Percentiles rank a stretch among this genome's conserved stretches.
phyloP scores from a whole-genome alignment of 2,888 invertebrate species.

The Ectropis crepuscularia region DNA sequence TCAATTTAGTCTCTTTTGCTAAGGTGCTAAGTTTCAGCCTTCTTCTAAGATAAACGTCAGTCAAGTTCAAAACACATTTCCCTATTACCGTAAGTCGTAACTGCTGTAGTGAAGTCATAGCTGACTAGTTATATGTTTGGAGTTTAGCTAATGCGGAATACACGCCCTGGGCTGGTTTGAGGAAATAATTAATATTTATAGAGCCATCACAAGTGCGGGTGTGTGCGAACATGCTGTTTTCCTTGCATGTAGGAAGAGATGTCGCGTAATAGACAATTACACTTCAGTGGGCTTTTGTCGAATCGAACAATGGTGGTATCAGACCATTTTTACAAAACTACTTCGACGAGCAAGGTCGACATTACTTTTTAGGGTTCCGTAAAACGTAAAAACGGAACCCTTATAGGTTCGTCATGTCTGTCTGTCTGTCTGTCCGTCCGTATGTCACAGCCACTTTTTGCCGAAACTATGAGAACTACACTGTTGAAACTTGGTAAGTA shows the following conservation, averaged over 20 bases:
- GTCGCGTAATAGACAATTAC: conserved; percentile 35
- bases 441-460: too few species aligned
- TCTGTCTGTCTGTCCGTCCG: too few species aligned
- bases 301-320: conserved; percentile 8
- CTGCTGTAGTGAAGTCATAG: background rate
- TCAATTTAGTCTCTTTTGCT: too few species aligned
- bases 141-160: conserved; percentile 3
- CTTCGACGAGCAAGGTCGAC: too few species aligned
- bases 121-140: conserved; percentile 10
- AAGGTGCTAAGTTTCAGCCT: too few species aligned
- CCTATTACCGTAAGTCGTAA: background rate
- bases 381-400: too few species aligned
- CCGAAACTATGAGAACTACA: too few species aligned
- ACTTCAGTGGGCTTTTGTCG: conserved; percentile 12
- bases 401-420: too few species aligned
- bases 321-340: background rate
- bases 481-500: too few species aligned
- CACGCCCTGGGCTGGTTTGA: conserved; percentile 31
- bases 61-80: too few species aligned
- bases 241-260: conserved; percentile 36
- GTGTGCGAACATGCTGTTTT: conserved; percentile 38
- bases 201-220: conserved; percentile 37
- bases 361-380: too few species aligned
- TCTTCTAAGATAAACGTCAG: too few species aligned
- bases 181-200: conserved; percentile 52